Conservation (phyloP, 1,140 invertebrate species). For the Zaprionus kolodkinae region DNA sequence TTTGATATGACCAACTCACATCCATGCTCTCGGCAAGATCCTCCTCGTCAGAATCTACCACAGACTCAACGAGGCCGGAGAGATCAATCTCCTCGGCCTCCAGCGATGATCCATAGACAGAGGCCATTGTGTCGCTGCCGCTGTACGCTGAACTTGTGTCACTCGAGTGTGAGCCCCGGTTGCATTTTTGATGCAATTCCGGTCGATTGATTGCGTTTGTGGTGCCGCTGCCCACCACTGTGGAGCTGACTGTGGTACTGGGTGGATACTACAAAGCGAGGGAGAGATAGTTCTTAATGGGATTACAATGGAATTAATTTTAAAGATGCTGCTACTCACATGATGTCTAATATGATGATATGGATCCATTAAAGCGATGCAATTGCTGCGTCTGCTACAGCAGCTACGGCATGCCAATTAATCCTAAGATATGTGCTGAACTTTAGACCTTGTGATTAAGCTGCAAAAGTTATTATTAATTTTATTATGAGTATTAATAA, state of each 20-base stretch:
- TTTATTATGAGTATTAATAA: too few species aligned
- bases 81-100: slow-evolving; percentile 96
- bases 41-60: slow-evolving; percentile 98
- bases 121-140: slow-evolving; percentile 98
- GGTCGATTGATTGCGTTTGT: slow-evolving; percentile 79
- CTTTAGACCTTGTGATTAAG: slow-evolving; percentile 47
- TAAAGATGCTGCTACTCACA: slow-evolving; percentile 58
- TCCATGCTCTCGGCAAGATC: slow-evolving; percentile 96
- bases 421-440: slow-evolving; percentile 42
- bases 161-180: slow-evolving; percentile 94
- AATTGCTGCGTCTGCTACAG: slow-evolving; percentile 40
- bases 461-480: slow-evolving; percentile 7
- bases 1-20: slow-evolving; percentile 85
- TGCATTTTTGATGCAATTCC: slow-evolving; percentile 91
- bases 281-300: slow-evolving; percentile 35
- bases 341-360: slow-evolving; percentile 83
- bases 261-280: slow-evolving; percentile 66
- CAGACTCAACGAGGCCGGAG: slow-evolving; percentile 95
- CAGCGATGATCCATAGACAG: slow-evolving; percentile 92
- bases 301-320: slow-evolving; percentile 38
- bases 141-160: slow-evolving; percentile 98
- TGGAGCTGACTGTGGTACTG: slow-evolving; percentile 58
- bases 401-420: slow-evolving; percentile 60
- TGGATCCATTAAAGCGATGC: slow-evolving; percentile 75
- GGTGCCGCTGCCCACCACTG: slow-evolving; percentile 44